Percentiles rank a stretch among this genome's conserved stretches.
phyloP scores from a whole-genome alignment of 2,888 invertebrate species.

The Trissolcus japonicus region DNA sequence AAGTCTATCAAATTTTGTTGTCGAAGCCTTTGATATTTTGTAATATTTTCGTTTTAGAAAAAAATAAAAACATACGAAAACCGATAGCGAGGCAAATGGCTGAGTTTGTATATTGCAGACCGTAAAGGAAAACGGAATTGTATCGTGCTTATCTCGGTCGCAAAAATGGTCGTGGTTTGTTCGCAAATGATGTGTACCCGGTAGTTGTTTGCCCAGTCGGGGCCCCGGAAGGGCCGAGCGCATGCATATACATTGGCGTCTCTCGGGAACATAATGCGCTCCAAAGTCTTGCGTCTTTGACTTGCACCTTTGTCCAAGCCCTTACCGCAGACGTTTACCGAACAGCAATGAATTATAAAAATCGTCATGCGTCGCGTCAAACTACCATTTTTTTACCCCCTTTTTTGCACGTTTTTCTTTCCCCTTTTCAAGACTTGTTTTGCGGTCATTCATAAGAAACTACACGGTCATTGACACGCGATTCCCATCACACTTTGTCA shows the following conservation, averaged over 20 bases:
- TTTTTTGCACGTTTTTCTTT: not conserved
- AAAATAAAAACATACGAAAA: not conserved
- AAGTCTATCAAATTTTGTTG: no score
- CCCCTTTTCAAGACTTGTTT: constrained; percentile 18
- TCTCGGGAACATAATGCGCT: constrained; percentile 39
- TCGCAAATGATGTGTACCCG: constrained; percentile 50
- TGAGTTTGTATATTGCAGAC: no score
- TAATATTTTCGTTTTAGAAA: no score
- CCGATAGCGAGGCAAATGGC: no score
- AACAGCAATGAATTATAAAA: constrained; percentile 45
- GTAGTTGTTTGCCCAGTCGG: constrained; percentile 44
- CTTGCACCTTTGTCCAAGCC: constrained; percentile 30
- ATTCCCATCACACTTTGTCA: not conserved
- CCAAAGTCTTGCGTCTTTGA: constrained; percentile 28
- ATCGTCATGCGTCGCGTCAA: constrained; percentile 26
- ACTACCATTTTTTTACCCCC: not conserved
- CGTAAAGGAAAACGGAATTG: constrained; percentile 22
- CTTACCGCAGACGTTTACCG: constrained; percentile 32
- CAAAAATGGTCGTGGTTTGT: constrained; percentile 39
- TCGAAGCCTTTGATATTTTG: no score
- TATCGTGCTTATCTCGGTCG: constrained; percentile 43
- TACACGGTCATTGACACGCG: constrained; percentile 23
- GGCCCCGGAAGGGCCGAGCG: constrained; percentile 32
- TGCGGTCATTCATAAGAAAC: constrained; percentile 20
- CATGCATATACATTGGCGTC: constrained; percentile 51